Base-by-base conservation (phyloP, 2,888 invertebrate genomes). In the Protula sp. region DNA sequence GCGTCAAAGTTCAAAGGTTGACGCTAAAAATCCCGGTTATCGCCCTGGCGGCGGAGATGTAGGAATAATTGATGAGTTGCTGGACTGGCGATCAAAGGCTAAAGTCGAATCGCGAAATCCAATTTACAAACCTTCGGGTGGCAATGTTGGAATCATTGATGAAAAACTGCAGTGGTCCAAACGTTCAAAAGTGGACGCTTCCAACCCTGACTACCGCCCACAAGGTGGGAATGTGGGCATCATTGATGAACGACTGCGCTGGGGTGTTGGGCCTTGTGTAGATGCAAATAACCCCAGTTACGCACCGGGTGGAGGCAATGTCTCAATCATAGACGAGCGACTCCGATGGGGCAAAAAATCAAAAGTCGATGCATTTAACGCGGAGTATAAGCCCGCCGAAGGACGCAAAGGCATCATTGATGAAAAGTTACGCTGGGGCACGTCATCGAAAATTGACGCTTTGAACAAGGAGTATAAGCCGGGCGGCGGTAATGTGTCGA, bases 211-310 rank as follows among this genome's bases (percentile, higher is more conserved):
- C 5, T 67, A 69, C 54, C 59, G 62, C 26, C 59, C 69, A 28
- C 62, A 60, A 47, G 69, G 69, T 2, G 69, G 69, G 2, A 58
- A 58, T 14, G 65, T 55, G 54, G 59, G 64, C 61, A 67, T 64
- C 31, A 5, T 50, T 22, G 24, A 50, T 50, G 24, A 50, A 50
- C 14, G 24, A 26, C 50, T 24, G 5, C 9, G 50, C 4, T 50
- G 9, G 9, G 19, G 24, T 5, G n/a, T 48, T n/a, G 54, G 53
- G 29, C 64, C 66, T 14, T 62, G 58, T 53, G 52, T 68, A n/a
- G 66, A 67, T 1, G 65, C 67, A 3, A 61, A 64, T 38, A 69
- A 69, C 50, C 57, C 66, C 19, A 65, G 55, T 47, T 64, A 69
- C 55, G 62, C 45, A 24, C 61, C 69, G 19, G 67, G 69, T n/a